A percentile compares a stretch with the other conserved stretches of the same genome.
Conservation (phyloP, 2,888 invertebrate genomes). For the Ligdia adustata region DNA sequence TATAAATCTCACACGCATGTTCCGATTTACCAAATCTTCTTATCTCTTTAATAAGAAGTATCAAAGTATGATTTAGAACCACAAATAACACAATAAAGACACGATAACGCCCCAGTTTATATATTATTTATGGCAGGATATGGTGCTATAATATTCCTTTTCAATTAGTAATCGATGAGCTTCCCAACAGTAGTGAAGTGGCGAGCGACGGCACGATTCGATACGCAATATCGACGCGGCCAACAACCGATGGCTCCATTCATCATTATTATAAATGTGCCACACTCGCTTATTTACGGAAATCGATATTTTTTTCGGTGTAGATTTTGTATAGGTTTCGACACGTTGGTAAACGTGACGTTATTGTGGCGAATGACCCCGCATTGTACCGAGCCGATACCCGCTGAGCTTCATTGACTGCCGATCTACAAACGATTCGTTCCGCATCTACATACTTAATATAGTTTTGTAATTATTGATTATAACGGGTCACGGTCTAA, state of each 20-base stretch:
- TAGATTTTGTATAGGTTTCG: slow-evolving; percentile 77
- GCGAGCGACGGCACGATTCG: slow-evolving; percentile 73
- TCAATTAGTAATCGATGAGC: slow-evolving; percentile 78
- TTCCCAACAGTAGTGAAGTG: slow-evolving; percentile 49
- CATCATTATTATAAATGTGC: slow-evolving; percentile 80
- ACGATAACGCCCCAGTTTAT: slow-evolving; percentile 68
- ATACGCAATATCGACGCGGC: slow-evolving; percentile 74
- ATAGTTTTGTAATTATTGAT: slow-evolving; percentile 80
- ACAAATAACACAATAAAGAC: slow-evolving; percentile 47
- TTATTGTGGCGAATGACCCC: slow-evolving; percentile 78
- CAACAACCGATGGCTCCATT: slow-evolving; percentile 75
- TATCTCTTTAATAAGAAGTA: slow-evolving; percentile 7
- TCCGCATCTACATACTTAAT: slow-evolving; percentile 66
- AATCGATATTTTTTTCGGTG: slow-evolving; percentile 84
- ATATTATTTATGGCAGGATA: slow-evolving; percentile 74
- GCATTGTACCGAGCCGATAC: slow-evolving; percentile 64
- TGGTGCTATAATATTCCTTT: slow-evolving; percentile 72
- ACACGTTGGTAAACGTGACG: slow-evolving; percentile 79
- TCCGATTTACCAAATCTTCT: slow-evolving; percentile 4
- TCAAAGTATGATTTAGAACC: slow-evolving; percentile 58
- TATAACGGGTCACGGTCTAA: slow-evolving; percentile 75
- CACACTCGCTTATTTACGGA: slow-evolving; percentile 84
- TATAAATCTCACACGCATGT: slow-evolving; percentile 23
- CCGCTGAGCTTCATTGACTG: slow-evolving; percentile 64
- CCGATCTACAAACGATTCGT: slow-evolving; percentile 59